A percentile compares a stretch with the other conserved stretches of the same genome.
Conservation (phyloP, 1,140 invertebrate genomes). For the Drosophila sproati region DNA sequence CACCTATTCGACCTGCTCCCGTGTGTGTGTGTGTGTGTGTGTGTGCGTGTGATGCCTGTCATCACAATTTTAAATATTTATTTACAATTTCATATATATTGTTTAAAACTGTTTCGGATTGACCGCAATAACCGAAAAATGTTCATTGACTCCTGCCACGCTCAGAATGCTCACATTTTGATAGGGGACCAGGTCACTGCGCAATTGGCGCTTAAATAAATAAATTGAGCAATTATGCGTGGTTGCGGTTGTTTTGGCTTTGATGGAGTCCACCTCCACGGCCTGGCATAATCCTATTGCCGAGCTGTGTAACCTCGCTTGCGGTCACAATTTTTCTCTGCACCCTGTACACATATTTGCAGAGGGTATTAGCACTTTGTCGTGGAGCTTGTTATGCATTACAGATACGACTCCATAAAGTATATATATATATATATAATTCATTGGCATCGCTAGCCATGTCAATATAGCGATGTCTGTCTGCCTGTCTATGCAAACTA, state of each 20-base stretch:
- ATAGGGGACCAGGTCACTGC: background rate
- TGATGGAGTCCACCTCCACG: slow-evolving; percentile 63
- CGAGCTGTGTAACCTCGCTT: slow-evolving; percentile 30
- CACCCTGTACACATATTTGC: too few species aligned
- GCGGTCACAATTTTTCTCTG: background rate
- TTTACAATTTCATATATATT: slow-evolving; percentile 76
- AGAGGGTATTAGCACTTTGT: too few species aligned
- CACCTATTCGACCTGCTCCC: background rate
- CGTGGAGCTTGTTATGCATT: too few species aligned
- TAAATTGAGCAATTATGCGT: slow-evolving; percentile 83
- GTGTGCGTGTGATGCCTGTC: slow-evolving; percentile 57
- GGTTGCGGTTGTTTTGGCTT: slow-evolving; percentile 82
- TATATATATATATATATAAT: too few species aligned
- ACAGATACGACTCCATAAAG: too few species aligned
- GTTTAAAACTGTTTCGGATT: slow-evolving; percentile 81
- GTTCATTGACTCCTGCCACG: slow-evolving; percentile 56
- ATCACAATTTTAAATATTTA: slow-evolving; percentile 77
- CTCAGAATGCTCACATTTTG: background rate
- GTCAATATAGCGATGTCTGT: too few species aligned
- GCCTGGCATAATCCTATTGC: slow-evolving; percentile 75
- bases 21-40: background rate
- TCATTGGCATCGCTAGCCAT: too few species aligned
- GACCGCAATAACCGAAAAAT: slow-evolving; percentile 79
- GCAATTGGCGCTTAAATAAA: slow-evolving; percentile 81
- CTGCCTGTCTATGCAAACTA: too few species aligned